phyloP scores from a whole-genome alignment of 2,797 vertebrate genomes.

The Pipistrellus nathusii region DNA sequence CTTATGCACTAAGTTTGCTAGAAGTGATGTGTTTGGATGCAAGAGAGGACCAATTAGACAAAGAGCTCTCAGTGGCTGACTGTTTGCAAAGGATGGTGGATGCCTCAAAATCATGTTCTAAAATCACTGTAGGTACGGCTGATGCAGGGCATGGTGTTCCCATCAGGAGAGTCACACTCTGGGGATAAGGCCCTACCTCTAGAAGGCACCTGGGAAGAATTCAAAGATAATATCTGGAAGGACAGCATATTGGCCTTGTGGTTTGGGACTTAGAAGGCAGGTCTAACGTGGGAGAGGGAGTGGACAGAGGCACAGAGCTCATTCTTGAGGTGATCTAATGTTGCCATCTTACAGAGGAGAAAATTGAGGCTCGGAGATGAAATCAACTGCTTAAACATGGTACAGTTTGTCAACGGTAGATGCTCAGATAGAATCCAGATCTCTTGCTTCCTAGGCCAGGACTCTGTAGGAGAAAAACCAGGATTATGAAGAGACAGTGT shows the following conservation, averaged over 20 bases:
- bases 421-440: not conserved
- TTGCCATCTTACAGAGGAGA: constrained; percentile 1
- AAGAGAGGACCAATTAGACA: not conserved
- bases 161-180: not conserved
- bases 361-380: constrained; percentile 5
- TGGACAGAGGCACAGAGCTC: not conserved
- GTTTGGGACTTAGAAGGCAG: not conserved
- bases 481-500: not conserved
- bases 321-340: not conserved
- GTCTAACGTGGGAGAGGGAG: not conserved
- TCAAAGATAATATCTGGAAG: not conserved
- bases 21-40: not conserved
- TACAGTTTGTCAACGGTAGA: not conserved
- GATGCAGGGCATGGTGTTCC: not conserved
- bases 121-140: not conserved
- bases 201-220: not conserved
- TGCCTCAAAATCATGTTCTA: not conserved
- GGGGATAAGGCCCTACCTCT: not conserved
- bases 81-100: not conserved
- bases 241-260: not conserved
- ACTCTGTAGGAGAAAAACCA: not conserved
- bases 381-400: not conserved
- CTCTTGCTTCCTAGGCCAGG: not conserved
- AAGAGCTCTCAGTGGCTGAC: not conserved
- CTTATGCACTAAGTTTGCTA: not conserved